Evolutionary conservation across 1,140 invertebrate genomes (phyloP).

Genomic region (Ooceraea biroi): DNA sequence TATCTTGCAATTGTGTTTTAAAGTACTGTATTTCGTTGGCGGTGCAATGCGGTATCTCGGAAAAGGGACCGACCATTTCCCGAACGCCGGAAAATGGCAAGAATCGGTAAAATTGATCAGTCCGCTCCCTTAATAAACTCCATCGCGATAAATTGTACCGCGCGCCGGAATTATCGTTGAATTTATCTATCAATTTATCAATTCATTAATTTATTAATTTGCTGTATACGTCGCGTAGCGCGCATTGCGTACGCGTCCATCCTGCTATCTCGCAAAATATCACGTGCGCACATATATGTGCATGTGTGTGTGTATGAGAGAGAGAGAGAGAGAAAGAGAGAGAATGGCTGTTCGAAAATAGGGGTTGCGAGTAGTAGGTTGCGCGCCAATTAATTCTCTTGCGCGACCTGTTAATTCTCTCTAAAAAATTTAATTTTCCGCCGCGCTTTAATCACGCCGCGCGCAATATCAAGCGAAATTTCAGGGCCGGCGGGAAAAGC

Average conservation of each 20-base stretch:
- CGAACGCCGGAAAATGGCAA: neutral
- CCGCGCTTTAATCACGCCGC: slow-evolving; percentile 53
- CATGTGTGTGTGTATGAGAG: no score
- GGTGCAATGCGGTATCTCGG: no score
- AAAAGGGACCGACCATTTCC: no score
- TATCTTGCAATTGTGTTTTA: no score
- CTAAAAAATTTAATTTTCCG: slow-evolving; percentile 57
- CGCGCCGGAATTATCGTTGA: slow-evolving; percentile 18
- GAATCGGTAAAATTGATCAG: slow-evolving; percentile 22
- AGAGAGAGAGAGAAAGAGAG: neutral
- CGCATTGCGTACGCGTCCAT: slow-evolving; percentile 13
- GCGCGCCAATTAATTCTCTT: slow-evolving; percentile 57
- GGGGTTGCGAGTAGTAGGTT: slow-evolving; percentile 9
- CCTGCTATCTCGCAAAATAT: slow-evolving; percentile 17
- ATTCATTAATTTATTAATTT: slow-evolving; percentile 59
- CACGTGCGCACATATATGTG: no score
- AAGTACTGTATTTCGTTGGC: no score
- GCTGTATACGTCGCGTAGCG: neutral
- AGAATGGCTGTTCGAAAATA: slow-evolving; percentile 55
- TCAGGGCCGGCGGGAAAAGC: slow-evolving; percentile 39
- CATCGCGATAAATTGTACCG: slow-evolving; percentile 7
- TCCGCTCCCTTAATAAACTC: slow-evolving; percentile 8
- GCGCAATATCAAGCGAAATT: slow-evolving; percentile 41
- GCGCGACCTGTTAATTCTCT: slow-evolving; percentile 57
- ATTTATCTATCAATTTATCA: slow-evolving; percentile 53